Evolutionary conservation across 2,113 vertebrate genomes (phyloP).

Genomic region (Ascaphus truei): DNA sequence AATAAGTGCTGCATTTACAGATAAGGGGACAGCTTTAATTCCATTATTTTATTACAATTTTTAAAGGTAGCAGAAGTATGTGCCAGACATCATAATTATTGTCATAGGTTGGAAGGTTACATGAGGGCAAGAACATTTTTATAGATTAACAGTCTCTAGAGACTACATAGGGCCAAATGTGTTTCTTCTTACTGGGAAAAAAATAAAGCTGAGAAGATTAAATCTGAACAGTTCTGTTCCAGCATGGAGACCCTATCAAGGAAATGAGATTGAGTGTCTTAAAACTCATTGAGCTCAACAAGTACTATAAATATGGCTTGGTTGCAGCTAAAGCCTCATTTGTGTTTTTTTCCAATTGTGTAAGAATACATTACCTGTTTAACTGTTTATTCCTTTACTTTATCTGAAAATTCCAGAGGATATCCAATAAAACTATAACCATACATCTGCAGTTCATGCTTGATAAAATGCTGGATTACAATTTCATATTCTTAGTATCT

Average conservation of each 20-base stretch:
- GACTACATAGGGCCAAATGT: constrained; percentile 37
- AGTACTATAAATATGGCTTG: constrained; percentile 46
- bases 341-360: constrained; percentile 34
- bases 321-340: constrained; percentile 46
- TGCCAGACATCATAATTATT: constrained; percentile 50
- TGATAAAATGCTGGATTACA: too few relatives aligned
- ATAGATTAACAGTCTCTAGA: constrained; percentile 54
- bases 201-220: constrained; percentile 33
- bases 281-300: constrained; percentile 24
- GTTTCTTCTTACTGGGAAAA: constrained; percentile 32
- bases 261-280: constrained; percentile 32
- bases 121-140: constrained; percentile 50
- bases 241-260: constrained; percentile 36
- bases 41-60: constrained; percentile 46
- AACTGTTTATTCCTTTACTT: too few relatives aligned
- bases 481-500: too few relatives aligned
- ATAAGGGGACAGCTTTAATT: constrained; percentile 51
- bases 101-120: constrained; percentile 42
- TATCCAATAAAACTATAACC: too few relatives aligned
- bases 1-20: constrained; percentile 46
- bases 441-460: too few relatives aligned
- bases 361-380: too few relatives aligned
- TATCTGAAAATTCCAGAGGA: too few relatives aligned
- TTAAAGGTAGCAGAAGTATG: constrained; percentile 36
- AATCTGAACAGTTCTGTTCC: constrained; percentile 39